These are phyloP conservation scores for Sycophila sp. DNA, from an alignment of 1,140 invertebrate species.

Conservation along the genomic window DNA sequence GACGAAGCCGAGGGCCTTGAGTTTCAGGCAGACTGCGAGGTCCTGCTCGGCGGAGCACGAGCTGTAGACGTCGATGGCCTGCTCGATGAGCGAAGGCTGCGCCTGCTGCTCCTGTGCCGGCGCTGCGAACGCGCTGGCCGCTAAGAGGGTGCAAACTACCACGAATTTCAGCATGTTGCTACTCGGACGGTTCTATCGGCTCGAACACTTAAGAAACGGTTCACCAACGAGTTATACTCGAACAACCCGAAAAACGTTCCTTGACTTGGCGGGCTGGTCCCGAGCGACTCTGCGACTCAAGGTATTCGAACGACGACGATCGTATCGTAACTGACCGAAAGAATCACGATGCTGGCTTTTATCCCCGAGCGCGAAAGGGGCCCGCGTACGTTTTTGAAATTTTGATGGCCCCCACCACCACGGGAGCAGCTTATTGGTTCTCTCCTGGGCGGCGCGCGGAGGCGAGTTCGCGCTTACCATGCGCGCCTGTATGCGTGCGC, in stretches of 20 bases:
- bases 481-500: not conserved
- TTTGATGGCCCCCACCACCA: constrained; percentile 77
- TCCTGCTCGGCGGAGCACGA: constrained; percentile 72
- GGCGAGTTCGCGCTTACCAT: constrained; percentile 29
- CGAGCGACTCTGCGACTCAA: constrained; percentile 13
- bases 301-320: constrained; percentile 54
- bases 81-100: constrained; percentile 57
- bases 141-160: constrained; percentile 66
- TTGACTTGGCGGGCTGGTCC: not conserved
- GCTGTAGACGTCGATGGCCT: constrained; percentile 70
- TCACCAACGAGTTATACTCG: not conserved
- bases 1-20: constrained; percentile 59
- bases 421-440: constrained; percentile 55
- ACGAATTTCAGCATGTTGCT: constrained; percentile 69
- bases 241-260: not conserved
- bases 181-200: not conserved
- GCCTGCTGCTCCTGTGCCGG: constrained; percentile 61
- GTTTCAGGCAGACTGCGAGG: constrained; percentile 78
- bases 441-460: constrained; percentile 43
- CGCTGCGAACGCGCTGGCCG: constrained; percentile 62
- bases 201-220: constrained; percentile 11
- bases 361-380: constrained; percentile 66
- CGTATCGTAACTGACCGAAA: constrained; percentile 67
- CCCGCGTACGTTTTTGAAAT: constrained; percentile 68
- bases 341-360: constrained; percentile 67